A percentile compares a stretch with the other conserved stretches of the same genome.
phyloP scores from a whole-genome alignment of 2,113 vertebrate genomes.

The Sceloporus tristichus region DNA sequence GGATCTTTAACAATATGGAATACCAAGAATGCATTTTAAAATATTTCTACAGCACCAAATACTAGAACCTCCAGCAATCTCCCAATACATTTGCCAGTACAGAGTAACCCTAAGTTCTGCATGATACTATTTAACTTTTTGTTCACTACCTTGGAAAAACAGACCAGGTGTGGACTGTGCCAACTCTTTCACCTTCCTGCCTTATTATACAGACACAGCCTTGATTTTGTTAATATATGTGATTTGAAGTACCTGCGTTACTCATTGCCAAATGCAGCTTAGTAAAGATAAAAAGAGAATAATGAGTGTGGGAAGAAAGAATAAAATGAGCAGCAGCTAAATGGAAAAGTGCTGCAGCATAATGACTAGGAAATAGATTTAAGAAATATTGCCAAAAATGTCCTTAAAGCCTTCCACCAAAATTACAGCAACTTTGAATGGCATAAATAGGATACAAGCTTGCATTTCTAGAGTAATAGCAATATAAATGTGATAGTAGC shows the following conservation, averaged over 20 bases:
- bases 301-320: conserved; percentile 41
- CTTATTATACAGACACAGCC: neutral
- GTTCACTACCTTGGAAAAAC: accelerated
- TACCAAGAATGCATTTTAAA: too few species aligned
- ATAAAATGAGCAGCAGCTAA: conserved; percentile 59
- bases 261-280: conserved; percentile 42
- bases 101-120: neutral
- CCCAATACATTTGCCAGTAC: too few species aligned
- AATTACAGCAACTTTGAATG: conserved; percentile 55
- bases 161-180: accelerated
- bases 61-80: too few species aligned
- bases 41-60: too few species aligned
- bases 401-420: conserved; percentile 33
- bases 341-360: conserved; percentile 57
- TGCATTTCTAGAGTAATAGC: conserved; percentile 24
- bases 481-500: conserved; percentile 5
- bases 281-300: conserved; percentile 46
- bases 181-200: neutral
- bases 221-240: conserved; percentile 14
- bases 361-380: conserved; percentile 57
- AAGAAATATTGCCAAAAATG: conserved; percentile 55
- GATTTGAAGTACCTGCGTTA: neutral
- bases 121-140: neutral
- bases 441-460: conserved; percentile 48
- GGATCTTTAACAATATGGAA: too few species aligned